Percentiles rank a stretch among this genome's conserved stretches.
phyloP scores from a whole-genome alignment of 2,797 vertebrate species.

The Channallabes apus region DNA sequence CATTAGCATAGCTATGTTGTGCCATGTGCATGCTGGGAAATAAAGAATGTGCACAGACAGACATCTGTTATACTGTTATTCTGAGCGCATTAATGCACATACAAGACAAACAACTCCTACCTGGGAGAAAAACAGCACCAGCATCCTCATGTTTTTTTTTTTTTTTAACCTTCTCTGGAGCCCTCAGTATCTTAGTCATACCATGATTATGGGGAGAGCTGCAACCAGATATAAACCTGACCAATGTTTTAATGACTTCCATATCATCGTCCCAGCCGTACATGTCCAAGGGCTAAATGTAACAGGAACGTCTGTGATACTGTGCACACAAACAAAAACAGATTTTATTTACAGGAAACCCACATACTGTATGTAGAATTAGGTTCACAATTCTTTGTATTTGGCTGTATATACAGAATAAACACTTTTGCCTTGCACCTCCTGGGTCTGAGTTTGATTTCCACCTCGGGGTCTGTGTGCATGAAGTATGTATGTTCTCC shows the following conservation, averaged over 20 bases:
- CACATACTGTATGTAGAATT: neutral
- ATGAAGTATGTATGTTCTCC: too few species aligned
- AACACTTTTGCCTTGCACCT: too few species aligned
- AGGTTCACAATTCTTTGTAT: neutral
- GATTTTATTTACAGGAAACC: neutral
- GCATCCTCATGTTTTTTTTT: neutral
- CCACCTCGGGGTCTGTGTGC: too few species aligned
- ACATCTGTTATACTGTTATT: conserved; percentile 18
- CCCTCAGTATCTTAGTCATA: neutral
- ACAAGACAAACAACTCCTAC: neutral
- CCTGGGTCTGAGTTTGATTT: too few species aligned
- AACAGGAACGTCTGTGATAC: neutral
- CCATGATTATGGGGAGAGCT: neutral
- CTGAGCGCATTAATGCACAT: neutral
- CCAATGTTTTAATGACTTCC: neutral
- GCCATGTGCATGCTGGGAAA: conserved; percentile 34
- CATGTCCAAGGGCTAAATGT: neutral
- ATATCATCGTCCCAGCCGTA: neutral
- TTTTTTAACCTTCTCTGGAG: neutral
- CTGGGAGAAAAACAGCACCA: neutral
- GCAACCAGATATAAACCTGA: neutral
- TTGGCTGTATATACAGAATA: neutral
- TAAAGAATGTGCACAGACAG: conserved; percentile 19
- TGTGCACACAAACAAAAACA: neutral
- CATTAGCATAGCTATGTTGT: conserved; percentile 31